Conservation (phyloP, 2,113 vertebrate species). For the Ptychochromis oligacanthus region DNA sequence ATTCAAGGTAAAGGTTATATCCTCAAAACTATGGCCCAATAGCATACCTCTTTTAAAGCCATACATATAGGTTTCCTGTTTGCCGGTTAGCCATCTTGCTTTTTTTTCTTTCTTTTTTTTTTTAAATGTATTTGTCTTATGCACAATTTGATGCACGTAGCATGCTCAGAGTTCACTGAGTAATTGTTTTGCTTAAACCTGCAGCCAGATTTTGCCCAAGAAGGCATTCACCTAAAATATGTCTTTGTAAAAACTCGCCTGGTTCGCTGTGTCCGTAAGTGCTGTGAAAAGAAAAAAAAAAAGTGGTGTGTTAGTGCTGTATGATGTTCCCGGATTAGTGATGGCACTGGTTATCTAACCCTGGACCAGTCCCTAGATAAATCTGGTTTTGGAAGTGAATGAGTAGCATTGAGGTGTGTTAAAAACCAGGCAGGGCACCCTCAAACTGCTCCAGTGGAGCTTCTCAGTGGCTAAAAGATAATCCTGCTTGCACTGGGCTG, state of each 20-base stretch:
- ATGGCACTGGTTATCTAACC: background rate
- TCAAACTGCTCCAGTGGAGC: background rate
- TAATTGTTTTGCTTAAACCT: constrained; percentile 37
- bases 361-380: background rate
- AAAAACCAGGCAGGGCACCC: background rate
- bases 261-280: background rate
- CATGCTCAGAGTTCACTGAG: constrained; percentile 24
- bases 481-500: background rate
- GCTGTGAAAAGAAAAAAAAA: background rate
- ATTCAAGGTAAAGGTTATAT: background rate
- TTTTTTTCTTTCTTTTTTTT: no score
- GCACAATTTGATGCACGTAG: constrained; percentile 21
- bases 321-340: background rate
- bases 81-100: constrained; percentile 36
- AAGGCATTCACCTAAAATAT: background rate
- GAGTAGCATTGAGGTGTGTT: background rate
- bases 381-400: background rate
- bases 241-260: background rate
- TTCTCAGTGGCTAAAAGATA: background rate
- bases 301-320: background rate
- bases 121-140: background rate
- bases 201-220: constrained; percentile 7
- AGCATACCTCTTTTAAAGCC: background rate
- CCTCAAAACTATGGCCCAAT: background rate
- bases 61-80: background rate